Evolutionary conservation across 1,140 invertebrate species (phyloP).

Genomic region (Drosophila equinoxialis): DNA sequence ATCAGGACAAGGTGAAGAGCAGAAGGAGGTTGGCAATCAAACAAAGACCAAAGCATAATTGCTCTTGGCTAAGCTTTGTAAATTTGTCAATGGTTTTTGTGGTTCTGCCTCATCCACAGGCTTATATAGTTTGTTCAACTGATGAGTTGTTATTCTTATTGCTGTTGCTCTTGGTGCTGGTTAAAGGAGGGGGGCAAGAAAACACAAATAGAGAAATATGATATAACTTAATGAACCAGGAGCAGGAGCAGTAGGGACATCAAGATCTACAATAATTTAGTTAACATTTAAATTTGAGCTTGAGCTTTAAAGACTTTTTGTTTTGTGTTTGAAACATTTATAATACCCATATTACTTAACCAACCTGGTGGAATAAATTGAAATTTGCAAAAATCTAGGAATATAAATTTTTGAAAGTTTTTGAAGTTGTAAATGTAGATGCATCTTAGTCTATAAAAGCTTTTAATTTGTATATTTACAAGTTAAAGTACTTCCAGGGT

Average conservation of each 20-base stretch:
- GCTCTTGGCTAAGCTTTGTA: slow-evolving; percentile 35
- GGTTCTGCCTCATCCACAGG: slow-evolving; percentile 6
- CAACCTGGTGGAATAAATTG: no score
- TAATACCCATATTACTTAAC: no score
- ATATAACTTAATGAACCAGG: neutral
- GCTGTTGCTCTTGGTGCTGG: neutral
- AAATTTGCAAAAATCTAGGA: no score
- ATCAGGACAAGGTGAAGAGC: neutral
- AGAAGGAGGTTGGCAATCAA: slow-evolving; percentile 6
- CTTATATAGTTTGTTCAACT: slow-evolving; percentile 5
- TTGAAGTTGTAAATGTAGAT: no score
- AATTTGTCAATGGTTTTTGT: slow-evolving; percentile 36
- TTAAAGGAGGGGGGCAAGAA: neutral
- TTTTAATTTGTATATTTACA: no score
- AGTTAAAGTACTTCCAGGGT: neutral
- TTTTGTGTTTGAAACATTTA: neutral
- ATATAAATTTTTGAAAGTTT: no score
- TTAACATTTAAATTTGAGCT: neutral
- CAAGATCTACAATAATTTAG: neutral
- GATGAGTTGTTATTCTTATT: slow-evolving; percentile 1
- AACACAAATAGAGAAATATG: neutral
- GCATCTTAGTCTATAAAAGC: no score
- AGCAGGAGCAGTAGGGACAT: neutral
- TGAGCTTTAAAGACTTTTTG: neutral
- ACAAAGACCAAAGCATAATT: slow-evolving; percentile 39